Percentiles rank a stretch among this genome's conserved stretches.
These are phyloP conservation scores for Muraenolepis orangiensis DNA, from an alignment of 2,797 vertebrate species.

Conservation along the genomic window DNA sequence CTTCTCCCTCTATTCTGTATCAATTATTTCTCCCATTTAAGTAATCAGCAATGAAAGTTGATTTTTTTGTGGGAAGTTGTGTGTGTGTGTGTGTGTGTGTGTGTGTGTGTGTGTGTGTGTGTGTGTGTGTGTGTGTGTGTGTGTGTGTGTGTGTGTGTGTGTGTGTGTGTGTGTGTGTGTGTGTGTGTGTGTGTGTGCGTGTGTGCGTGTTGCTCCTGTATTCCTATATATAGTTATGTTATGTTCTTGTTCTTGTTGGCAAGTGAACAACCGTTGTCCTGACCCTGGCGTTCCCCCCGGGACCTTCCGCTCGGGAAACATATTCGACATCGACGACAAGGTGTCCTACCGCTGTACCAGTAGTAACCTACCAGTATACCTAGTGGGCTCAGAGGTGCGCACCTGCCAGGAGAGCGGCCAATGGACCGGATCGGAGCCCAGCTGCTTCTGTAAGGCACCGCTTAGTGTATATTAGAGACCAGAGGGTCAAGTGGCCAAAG, in stretches of 20 bases:
- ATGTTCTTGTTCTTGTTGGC: not conserved
- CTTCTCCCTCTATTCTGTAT: not conserved
- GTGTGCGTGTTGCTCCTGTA: no score
- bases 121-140: no score
- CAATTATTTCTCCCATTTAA: not conserved
- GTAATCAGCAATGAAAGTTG: no score
- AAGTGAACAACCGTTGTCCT: slow-evolving; percentile 45
- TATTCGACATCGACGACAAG: slow-evolving; percentile 48
- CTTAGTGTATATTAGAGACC: not conserved
- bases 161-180: no score
- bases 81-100: no score
- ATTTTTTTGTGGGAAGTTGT: no score
- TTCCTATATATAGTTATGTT: no score
- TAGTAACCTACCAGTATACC: slow-evolving; percentile 22
- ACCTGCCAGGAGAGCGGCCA: slow-evolving; percentile 52
- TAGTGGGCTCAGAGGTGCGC: slow-evolving; percentile 57
- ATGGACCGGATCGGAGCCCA: slow-evolving; percentile 62
- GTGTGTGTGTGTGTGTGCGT: no score
- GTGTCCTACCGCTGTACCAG: slow-evolving; percentile 54
- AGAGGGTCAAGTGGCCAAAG: not conserved
- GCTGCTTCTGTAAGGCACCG: slow-evolving; percentile 66
- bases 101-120: no score
- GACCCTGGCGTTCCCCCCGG: slow-evolving; percentile 69
- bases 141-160: no score
- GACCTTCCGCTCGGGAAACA: slow-evolving; percentile 34